phyloP scores from a whole-genome alignment of 2,113 vertebrate genomes.

The Pluvialis apricaria region DNA sequence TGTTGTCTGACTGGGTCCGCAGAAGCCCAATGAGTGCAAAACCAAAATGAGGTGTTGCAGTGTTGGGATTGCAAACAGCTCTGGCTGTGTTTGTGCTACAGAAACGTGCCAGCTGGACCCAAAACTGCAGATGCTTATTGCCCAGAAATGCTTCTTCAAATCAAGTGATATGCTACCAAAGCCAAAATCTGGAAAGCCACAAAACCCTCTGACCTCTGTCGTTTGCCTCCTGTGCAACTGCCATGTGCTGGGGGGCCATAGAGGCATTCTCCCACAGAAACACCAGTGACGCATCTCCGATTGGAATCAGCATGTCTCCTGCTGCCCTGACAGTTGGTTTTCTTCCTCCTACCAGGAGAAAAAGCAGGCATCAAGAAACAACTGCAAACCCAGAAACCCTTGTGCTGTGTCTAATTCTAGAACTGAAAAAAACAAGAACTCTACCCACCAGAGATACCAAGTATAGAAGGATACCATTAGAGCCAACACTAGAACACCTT shows the following conservation, averaged over 20 bases:
- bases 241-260: neutral
- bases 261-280: neutral
- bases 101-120: neutral
- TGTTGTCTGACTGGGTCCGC: neutral
- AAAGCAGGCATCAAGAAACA: neutral
- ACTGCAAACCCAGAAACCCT: neutral
- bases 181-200: neutral
- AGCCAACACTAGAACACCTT: neutral
- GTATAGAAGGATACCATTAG: neutral
- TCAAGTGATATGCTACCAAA: neutral
- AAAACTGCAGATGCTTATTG: neutral
- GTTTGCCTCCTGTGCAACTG: too few relatives aligned
- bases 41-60: neutral
- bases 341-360: neutral
- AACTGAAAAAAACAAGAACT: neutral
- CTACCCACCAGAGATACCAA: neutral
- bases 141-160: neutral
- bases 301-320: too few relatives aligned
- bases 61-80: neutral
- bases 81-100: neutral
- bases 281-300: fast-evolving
- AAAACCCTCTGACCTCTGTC: neutral
- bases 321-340: neutral
- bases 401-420: neutral
- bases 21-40: neutral